phyloP scores from a whole-genome alignment of 2,797 vertebrate species.

The Anabacerthia variegaticeps region DNA sequence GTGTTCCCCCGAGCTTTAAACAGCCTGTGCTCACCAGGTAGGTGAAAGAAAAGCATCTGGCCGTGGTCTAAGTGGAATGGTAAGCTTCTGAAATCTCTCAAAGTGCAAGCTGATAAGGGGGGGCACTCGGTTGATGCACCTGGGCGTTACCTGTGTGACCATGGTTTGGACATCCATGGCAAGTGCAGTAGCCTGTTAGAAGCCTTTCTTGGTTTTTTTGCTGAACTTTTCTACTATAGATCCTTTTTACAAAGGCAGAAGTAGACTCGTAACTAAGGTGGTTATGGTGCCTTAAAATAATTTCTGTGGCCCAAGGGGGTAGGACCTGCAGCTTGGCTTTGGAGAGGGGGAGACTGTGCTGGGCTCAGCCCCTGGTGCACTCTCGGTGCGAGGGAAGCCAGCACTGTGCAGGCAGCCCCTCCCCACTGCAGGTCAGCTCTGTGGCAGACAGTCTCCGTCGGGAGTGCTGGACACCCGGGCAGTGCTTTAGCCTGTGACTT shows the following conservation, averaged over 20 bases:
- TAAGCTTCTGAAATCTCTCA: background rate
- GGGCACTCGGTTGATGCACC: accelerated
- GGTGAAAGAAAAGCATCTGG: background rate
- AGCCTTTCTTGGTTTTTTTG: background rate
- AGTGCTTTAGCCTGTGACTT: background rate
- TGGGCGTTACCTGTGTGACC: background rate
- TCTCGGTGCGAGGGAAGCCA: no score
- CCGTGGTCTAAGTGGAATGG: accelerated
- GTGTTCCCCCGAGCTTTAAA: background rate
- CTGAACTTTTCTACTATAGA: background rate
- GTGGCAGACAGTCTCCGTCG: background rate
- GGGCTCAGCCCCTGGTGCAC: no score
- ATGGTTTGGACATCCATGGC: no score
- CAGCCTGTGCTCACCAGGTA: background rate
- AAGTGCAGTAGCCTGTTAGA: background rate
- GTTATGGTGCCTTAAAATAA: background rate
- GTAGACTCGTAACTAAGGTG: background rate
- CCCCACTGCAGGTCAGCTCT: background rate
- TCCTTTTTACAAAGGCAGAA: background rate
- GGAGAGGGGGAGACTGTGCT: no score
- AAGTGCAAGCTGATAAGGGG: accelerated
- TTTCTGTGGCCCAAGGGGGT: background rate
- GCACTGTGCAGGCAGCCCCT: no score
- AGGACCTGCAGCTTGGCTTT: background rate
- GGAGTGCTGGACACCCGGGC: background rate